Evolutionary conservation across 2,113 vertebrate species (phyloP), one percentile per base, ranked within the genome.

Genomic region (Hiodon alosoides): DNA sequence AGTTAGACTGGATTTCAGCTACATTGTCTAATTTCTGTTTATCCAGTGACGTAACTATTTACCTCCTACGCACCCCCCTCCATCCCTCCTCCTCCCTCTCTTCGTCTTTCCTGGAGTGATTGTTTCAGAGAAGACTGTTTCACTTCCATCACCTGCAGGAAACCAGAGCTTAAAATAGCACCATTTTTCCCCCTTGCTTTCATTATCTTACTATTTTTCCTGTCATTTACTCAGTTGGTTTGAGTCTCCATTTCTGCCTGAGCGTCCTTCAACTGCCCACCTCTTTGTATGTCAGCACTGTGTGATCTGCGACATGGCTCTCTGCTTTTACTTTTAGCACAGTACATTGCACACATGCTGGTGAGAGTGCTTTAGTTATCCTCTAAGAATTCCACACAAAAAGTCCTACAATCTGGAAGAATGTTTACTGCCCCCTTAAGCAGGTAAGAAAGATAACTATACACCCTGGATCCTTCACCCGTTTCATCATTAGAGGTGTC

Each of bases 71-170:
- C 16, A 51, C 50, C 11, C 46, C 31, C 58, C 55, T 59, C 10
- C 46, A 78, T 80, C 78, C 79, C 79, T 78, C 50, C 79, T 73
- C 69, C 77, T 82, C 76, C 73, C 66, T 79, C 76, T 54, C 71
- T 86, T 71, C 76, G 54, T 82, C 75, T 84, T 79, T 81, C 80
- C 78, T 80, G 79, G 72, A 79, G 74, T 83, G 85, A 89, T 90
- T 89, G 85, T 90, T 90, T 79, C 75, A 84, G 79, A 84, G 84
- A 85, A 86, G 64, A 55, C 77, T 86, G 81, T 82, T 87, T 86
- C 86, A 86, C 85, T 87, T 87, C 83, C 87, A 84, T 89, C 89
- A 92, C 90, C 90, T 92, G 90, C 89, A 88, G 87, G 90, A 92
- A 92, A 86, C 69, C 76, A n/a, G 16, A 66, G 86, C 85, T 81